phyloP scores from a whole-genome alignment of 2,888 invertebrate genomes.

The Heliconius sara region DNA sequence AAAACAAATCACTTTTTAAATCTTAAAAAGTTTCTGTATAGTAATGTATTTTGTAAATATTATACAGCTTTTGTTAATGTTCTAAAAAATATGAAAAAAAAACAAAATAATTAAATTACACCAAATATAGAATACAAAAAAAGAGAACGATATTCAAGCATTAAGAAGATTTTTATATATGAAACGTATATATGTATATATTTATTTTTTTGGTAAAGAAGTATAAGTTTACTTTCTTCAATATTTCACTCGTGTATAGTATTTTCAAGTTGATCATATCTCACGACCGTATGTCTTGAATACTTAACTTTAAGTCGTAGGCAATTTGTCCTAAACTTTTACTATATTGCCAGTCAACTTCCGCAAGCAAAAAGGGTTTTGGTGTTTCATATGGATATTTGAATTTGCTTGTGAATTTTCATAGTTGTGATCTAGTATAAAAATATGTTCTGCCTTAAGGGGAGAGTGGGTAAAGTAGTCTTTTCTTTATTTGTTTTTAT shows the following conservation, averaged over 20 bases:
- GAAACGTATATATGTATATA: too few species aligned
- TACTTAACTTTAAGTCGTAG: slow-evolving; percentile 72
- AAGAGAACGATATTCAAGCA: too few species aligned
- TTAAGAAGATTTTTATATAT: too few species aligned
- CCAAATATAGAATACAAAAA: too few species aligned
- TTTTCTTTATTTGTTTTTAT: too few species aligned
- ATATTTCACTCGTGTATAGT: background rate
- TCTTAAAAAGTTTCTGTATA: too few species aligned
- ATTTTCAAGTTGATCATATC: slow-evolving; percentile 34
- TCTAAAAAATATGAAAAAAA: too few species aligned
- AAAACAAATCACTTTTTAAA: background rate
- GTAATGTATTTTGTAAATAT: too few species aligned
- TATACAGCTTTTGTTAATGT: too few species aligned
- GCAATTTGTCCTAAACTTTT: slow-evolving; percentile 81
- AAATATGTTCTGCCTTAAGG: too few species aligned
- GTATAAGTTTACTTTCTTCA: background rate
- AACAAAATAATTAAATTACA: too few species aligned
- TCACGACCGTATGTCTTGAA: slow-evolving; percentile 50
- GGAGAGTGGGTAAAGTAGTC: too few species aligned
- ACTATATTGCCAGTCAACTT: slow-evolving; percentile 75
- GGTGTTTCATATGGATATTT: slow-evolving; percentile 43
- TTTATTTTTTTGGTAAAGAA: background rate
- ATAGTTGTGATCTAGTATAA: slow-evolving; percentile 1
- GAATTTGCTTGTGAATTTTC: slow-evolving; percentile 30
- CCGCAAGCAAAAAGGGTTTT: slow-evolving; percentile 73